Evolutionary conservation across 2,113 vertebrate species (phyloP).

Genomic region (Etheostoma spectabile): DNA sequence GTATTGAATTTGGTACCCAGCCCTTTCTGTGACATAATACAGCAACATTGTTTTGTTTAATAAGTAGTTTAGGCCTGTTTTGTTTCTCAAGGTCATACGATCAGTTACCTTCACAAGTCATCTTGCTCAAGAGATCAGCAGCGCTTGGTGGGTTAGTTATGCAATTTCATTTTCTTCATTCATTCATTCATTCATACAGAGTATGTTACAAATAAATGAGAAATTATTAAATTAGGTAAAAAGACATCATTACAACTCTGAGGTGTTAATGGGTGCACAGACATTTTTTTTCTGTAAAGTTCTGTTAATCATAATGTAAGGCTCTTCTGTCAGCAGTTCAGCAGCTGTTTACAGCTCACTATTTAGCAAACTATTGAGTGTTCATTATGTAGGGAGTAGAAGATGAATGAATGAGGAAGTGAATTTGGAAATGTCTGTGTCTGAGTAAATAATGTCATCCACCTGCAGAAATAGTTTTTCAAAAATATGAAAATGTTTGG

Average conservation of each 20-base stretch:
- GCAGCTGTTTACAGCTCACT: background rate
- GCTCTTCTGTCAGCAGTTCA: background rate
- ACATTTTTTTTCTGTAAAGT: background rate
- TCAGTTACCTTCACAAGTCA: background rate
- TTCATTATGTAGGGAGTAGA: background rate
- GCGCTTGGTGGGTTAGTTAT: background rate
- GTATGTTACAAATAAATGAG: background rate
- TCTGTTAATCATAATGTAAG: background rate
- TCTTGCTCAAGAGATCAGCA: conserved; percentile 28
- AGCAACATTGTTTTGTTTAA: background rate
- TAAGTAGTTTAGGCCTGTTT: background rate
- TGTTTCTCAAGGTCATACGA: background rate
- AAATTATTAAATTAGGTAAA: background rate
- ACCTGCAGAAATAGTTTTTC: background rate
- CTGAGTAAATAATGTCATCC: background rate
- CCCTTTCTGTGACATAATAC: background rate
- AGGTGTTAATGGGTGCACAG: background rate
- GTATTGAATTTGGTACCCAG: too few relatives aligned
- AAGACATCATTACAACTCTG: background rate
- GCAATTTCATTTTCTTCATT: conserved; percentile 5
- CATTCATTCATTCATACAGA: background rate
- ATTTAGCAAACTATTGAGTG: too few relatives aligned
- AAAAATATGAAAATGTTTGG: background rate
- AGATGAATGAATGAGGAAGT: too few relatives aligned
- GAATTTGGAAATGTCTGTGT: background rate